Conservation (phyloP, 2,113 vertebrate species). For the Hymenochirus boettgeri region DNA sequence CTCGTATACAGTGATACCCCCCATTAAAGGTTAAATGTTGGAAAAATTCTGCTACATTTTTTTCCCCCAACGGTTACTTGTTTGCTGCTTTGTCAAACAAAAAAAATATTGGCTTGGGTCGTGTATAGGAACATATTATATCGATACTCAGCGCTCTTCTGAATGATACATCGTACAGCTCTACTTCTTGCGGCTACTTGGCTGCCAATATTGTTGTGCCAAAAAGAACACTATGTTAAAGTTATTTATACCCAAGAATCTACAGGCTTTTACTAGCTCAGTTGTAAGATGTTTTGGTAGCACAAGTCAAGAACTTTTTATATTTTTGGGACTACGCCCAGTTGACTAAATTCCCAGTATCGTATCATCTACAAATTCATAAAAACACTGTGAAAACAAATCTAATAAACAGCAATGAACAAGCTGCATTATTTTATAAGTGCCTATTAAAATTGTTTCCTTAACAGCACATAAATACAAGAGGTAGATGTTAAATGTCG, state of each 20-base stretch:
- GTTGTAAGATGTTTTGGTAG: constrained; percentile 2
- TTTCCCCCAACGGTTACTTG: constrained; percentile 18
- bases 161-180: not conserved
- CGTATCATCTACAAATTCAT: not conserved
- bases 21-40: constrained; percentile 10
- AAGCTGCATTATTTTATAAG: not conserved
- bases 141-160: constrained; percentile 6
- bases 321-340: not conserved
- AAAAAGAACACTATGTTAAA: constrained; percentile 24
- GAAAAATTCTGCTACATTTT: constrained; percentile 19
- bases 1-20: constrained; percentile 1
- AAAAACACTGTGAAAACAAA: not conserved
- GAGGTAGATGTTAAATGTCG: too few species aligned
- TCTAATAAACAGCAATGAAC: not conserved
- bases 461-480: not conserved
- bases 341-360: constrained; percentile 8
- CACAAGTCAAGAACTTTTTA: not conserved
- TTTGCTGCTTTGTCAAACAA: constrained; percentile 9
- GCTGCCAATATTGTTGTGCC: not conserved
- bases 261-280: constrained; percentile 19
- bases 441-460: not conserved
- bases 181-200: not conserved
- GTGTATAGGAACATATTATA: constrained; percentile 22
- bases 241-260: constrained; percentile 13
- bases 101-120: constrained; percentile 3